Percentiles rank a stretch among this genome's conserved stretches.
phyloP scores from a whole-genome alignment of 2,797 vertebrate species.

The Craterocephalus amniculus region DNA sequence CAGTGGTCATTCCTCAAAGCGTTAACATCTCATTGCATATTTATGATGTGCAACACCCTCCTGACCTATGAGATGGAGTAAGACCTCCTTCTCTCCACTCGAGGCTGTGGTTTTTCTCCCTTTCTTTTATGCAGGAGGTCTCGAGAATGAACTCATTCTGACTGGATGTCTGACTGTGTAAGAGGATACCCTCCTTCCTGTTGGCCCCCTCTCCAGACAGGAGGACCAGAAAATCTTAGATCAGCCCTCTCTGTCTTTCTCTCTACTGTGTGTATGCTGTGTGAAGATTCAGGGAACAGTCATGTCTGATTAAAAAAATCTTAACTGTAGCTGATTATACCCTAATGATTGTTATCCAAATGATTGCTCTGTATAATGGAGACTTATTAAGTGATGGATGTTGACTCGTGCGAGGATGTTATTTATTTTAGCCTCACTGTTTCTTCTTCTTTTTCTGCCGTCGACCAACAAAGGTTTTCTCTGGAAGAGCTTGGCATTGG shows the following conservation, averaged over 20 bases:
- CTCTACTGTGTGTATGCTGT: conserved; percentile 23
- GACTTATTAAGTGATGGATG: background rate
- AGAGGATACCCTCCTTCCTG: conserved; percentile 85
- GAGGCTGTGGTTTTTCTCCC: conserved; percentile 25
- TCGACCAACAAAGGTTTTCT: background rate
- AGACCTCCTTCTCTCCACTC: conserved; percentile 37
- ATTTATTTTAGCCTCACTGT: background rate
- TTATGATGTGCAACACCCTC: conserved; percentile 32
- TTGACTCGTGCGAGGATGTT: background rate
- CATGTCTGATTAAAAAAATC: conserved; percentile 29
- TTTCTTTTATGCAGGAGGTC: conserved; percentile 55
- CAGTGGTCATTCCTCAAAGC: conserved; percentile 35
- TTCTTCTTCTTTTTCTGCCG: background rate
- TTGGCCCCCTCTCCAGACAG: conserved; percentile 72
- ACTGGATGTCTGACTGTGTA: conserved; percentile 84
- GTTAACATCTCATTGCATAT: conserved; percentile 53
- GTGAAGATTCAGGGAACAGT: conserved; percentile 43
- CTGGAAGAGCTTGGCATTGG: background rate
- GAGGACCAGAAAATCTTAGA: conserved; percentile 69
- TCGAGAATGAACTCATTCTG: conserved; percentile 82
- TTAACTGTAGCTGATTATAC: conserved; percentile 18
- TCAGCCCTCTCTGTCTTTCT: conserved; percentile 54
- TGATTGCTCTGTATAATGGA: conserved; percentile 8
- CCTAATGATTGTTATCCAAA: background rate
- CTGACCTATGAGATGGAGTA: conserved; percentile 50